Evolutionary conservation across 1,140 invertebrate species (phyloP).

Genomic region (Halotydeus destructor): DNA sequence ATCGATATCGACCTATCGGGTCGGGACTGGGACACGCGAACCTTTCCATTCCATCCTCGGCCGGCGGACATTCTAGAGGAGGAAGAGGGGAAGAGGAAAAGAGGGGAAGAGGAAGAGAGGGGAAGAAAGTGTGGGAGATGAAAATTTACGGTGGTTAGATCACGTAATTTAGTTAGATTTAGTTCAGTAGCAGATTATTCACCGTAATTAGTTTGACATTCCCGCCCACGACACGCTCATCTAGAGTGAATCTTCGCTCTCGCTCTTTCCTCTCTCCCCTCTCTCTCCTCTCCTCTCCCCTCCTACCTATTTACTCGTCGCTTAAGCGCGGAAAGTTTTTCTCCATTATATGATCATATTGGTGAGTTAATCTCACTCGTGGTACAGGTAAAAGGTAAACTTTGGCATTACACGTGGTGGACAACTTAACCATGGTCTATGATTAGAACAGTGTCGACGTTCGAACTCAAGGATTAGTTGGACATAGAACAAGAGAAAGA

Average conservation of each 20-base stretch:
- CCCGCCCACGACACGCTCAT: not conserved
- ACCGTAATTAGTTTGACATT: not conserved
- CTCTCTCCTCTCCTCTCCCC: not conserved
- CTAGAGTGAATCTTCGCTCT: not conserved
- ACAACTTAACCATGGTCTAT: too few species aligned
- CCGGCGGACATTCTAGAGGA: conserved; percentile 61
- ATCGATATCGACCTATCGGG: conserved; percentile 66
- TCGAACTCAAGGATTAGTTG: too few species aligned
- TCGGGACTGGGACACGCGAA: conserved; percentile 82
- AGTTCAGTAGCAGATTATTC: not conserved
- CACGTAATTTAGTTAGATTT: not conserved
- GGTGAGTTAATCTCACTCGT: too few species aligned
- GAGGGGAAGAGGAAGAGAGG: not conserved
- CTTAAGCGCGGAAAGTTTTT: too few species aligned
- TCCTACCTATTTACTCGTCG: not conserved
- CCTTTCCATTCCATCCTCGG: conserved; percentile 75
- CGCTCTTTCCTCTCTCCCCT: not conserved
- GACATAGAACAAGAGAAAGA: too few species aligned
- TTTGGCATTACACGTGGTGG: too few species aligned
- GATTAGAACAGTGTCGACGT: too few species aligned
- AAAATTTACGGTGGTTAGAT: not conserved
- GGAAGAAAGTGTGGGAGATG: not conserved
- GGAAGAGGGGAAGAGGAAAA: conserved; percentile 6
- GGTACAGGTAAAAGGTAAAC: too few species aligned
- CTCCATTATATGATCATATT: too few species aligned